Percentiles rank a stretch among this genome's conserved stretches.
These are phyloP conservation scores for Aeoliscus strigatus DNA, from an alignment of 2,797 vertebrate species.

Conservation along the genomic window DNA sequence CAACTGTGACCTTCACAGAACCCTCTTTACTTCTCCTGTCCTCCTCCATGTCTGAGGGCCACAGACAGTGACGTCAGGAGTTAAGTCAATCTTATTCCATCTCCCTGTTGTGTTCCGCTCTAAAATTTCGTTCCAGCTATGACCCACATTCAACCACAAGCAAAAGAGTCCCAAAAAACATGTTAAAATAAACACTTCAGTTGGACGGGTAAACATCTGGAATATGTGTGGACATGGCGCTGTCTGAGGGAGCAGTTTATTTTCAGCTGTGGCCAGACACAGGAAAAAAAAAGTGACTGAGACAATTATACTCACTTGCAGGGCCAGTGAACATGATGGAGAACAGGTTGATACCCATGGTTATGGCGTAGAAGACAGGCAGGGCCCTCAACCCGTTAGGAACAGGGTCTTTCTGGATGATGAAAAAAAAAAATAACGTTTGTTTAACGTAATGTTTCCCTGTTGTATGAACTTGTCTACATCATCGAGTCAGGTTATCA, in stretches of 20 bases:
- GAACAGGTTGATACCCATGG: constrained; percentile 92
- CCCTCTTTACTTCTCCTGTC: constrained; percentile 63
- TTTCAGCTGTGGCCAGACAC: constrained; percentile 65
- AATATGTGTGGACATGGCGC: constrained; percentile 60
- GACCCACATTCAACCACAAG: constrained; percentile 69
- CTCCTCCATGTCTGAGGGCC: constrained; percentile 60
- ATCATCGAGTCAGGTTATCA: constrained; percentile 23
- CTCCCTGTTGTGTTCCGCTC: constrained; percentile 58
- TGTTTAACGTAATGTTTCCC: too few relatives aligned
- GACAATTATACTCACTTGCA: constrained; percentile 83
- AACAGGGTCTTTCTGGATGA: constrained; percentile 87
- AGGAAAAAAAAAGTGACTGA: constrained; percentile 52
- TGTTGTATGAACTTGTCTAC: not conserved
- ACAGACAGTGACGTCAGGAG: constrained; percentile 62
- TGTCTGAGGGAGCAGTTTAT: constrained; percentile 66
- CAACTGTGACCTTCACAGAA: constrained; percentile 35
- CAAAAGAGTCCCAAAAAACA: constrained; percentile 63
- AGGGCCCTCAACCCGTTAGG: constrained; percentile 91
- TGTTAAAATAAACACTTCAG: constrained; percentile 68
- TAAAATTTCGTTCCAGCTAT: constrained; percentile 61
- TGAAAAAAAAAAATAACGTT: constrained; percentile 19
- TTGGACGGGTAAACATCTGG: constrained; percentile 68
- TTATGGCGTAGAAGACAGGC: constrained; percentile 92
- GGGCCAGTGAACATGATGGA: constrained; percentile 94
- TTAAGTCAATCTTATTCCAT: constrained; percentile 65